Conservation (phyloP, 2,113 vertebrate species). For the Silurus asotus region DNA sequence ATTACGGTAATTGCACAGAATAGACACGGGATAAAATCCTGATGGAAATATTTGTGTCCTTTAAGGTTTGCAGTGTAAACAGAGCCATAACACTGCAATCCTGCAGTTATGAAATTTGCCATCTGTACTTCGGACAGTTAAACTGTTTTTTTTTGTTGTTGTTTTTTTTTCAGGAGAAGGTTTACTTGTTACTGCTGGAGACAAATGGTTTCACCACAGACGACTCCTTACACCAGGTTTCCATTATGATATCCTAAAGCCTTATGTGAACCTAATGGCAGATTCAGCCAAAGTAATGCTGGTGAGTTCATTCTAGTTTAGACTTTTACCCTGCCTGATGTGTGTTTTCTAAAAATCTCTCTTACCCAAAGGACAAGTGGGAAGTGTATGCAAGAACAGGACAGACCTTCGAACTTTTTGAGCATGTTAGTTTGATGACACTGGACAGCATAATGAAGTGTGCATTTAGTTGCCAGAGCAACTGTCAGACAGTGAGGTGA, state of each 20-base stretch:
- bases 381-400: constrained; percentile 65
- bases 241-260: constrained; percentile 84
- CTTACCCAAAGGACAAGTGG: constrained; percentile 72
- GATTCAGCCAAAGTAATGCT: constrained; percentile 80
- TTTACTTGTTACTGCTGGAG: constrained; percentile 75
- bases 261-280: constrained; percentile 75
- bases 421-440: constrained; percentile 85
- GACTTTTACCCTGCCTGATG: background rate
- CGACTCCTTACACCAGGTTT: constrained; percentile 86
- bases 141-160: background rate
- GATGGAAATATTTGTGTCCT: too few species aligned
- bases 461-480: constrained; percentile 82
- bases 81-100: background rate
- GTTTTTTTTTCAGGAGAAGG: constrained; percentile 72
- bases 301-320: constrained; percentile 65
- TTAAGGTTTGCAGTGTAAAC: too few species aligned
- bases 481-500: constrained; percentile 79
- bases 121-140: background rate
- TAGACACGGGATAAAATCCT: too few species aligned
- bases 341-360: constrained; percentile 10
- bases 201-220: constrained; percentile 81
- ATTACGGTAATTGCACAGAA: background rate
- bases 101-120: background rate
- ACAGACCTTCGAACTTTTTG: constrained; percentile 79
- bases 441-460: constrained; percentile 88